Conservation (phyloP, 2,113 vertebrate genomes). For the Lichenostomus cassidix region DNA sequence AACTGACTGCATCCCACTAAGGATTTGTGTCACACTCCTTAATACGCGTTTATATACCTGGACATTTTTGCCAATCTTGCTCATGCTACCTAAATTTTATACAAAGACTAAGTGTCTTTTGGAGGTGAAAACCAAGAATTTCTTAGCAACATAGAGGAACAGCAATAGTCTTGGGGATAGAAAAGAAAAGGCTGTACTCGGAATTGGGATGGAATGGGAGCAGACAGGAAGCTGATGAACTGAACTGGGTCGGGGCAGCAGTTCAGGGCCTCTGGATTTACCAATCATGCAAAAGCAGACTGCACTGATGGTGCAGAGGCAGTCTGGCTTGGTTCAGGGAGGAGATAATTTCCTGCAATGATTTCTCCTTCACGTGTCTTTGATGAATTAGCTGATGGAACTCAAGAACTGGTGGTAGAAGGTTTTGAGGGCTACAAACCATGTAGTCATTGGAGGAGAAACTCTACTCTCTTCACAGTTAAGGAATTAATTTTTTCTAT, state of each 20-base stretch:
- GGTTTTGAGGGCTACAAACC: background rate
- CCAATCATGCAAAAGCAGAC: background rate
- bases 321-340: background rate
- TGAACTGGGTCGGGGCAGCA: accelerated
- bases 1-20: background rate
- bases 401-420: too few species aligned
- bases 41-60: background rate
- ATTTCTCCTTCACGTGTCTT: background rate
- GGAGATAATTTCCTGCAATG: background rate
- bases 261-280: background rate
- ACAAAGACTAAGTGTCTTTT: background rate
- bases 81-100: background rate
- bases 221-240: background rate
- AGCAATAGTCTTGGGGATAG: background rate
- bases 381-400: background rate
- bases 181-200: background rate
- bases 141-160: background rate
- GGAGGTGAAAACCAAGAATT: background rate
- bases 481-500: background rate
- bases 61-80: background rate
- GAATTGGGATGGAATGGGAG: background rate
- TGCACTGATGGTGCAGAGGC: background rate
- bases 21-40: background rate
- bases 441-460: accelerated
- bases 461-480: background rate